phyloP scores from a whole-genome alignment of 2,888 invertebrate genomes.

The Polia nebulosa region DNA sequence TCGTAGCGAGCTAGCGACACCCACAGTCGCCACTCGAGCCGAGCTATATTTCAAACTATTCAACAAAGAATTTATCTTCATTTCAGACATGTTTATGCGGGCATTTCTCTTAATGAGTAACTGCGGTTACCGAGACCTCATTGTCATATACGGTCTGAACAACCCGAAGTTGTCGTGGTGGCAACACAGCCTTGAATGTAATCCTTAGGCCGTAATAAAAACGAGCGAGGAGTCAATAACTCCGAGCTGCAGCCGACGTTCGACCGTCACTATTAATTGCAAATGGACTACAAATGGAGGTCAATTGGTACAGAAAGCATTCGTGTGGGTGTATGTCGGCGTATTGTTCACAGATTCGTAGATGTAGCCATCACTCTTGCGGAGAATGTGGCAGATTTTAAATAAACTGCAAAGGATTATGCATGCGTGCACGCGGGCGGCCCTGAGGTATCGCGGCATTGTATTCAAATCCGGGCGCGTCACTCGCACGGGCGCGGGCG shows the following conservation, averaged over 20 bases:
- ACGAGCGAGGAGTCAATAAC: conserved; percentile 79
- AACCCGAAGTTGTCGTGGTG: conserved; percentile 67
- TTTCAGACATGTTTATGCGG: conserved; percentile 80
- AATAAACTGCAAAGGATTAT: conserved; percentile 84
- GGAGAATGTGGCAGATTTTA: conserved; percentile 84
- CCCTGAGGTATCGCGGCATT: conserved; percentile 88
- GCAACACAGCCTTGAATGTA: conserved; percentile 75
- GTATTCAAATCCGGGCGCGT: conserved; percentile 88
- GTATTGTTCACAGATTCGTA: conserved; percentile 77
- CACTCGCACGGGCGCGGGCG: conserved; percentile 66
- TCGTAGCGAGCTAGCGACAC: conserved; percentile 71
- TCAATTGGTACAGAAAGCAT: conserved; percentile 81
- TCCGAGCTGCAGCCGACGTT: conserved; percentile 73
- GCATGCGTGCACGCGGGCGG: conserved; percentile 86
- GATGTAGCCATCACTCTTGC: conserved; percentile 77
- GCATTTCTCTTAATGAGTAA: conserved; percentile 76
- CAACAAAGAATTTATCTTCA: conserved; percentile 81
- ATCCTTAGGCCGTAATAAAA: conserved; percentile 75
- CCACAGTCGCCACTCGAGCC: conserved; percentile 72
- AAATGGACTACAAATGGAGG: conserved; percentile 83
- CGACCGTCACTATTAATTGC: conserved; percentile 80
- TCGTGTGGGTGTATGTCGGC: conserved; percentile 67
- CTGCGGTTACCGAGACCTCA: conserved; percentile 75
- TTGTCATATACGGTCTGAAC: conserved; percentile 75
- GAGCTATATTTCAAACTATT: conserved; percentile 81